Evolutionary conservation across 2,797 vertebrate genomes (phyloP), one percentile per base, ranked within the genome.

Genomic region (Lacerta agilis): DNA sequence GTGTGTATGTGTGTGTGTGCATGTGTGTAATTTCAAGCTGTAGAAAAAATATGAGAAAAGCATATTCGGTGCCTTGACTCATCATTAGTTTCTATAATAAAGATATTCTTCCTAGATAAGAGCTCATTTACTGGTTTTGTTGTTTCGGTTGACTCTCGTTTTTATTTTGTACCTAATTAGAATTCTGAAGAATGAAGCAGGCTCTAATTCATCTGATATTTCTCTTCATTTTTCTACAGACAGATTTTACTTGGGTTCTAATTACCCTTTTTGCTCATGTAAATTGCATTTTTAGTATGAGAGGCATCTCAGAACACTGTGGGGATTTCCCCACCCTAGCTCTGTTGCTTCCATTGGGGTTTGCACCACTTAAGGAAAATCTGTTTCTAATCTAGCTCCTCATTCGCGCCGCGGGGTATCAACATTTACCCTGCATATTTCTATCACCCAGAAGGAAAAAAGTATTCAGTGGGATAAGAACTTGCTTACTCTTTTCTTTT

Each of bases 61-160:
- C 0, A 78, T 66, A 49, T 91, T 85, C 23, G 88, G 55, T 86
- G 90, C 1, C 15, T 75, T 20, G 41, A 89, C 85, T 75, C 17
- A 80, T 86, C 61, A 82, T 91, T 89, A 20, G 36, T 90, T 87
- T 85, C 58, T 79, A 82, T 86, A 93, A 92, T 92, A 88, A 88
- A 90, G n/a, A 61, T 2, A 87, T 90, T 92, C 29, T 72, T 92
- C 27, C n/a, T 76, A 66, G 61, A 90, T 29, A 88, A 87, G 33
- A 55, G n/a, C 66, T 77, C 25, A 77, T 11, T 85, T 33, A 10
- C 25, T 41, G 2, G 27, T 27, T 76, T 23, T 23, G 11, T 33
- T 1, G 11, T 1, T 33, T 83, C 86, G 83, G 82, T 73, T 45
- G 7, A 25, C n/a, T 84, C 73, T 23, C 66, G 33, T 79, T 72